Evolutionary conservation across 2,888 invertebrate species (phyloP), one percentile per base, ranked within the genome.

Genomic region (Melipona beecheii): DNA sequence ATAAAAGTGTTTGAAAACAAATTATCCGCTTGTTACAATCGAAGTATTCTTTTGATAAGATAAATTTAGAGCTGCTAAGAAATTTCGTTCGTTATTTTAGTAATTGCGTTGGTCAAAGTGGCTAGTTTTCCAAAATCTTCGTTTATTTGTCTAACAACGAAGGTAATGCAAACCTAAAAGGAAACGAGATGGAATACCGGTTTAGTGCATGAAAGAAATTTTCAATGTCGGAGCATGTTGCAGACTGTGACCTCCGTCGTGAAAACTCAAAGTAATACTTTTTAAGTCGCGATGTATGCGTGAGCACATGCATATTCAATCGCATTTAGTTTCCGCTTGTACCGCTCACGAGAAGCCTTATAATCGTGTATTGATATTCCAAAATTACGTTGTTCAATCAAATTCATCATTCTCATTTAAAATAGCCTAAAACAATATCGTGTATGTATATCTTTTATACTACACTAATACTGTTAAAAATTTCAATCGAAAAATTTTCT

Each of bases 191-290:
- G 56, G 50, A 56, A 68, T 78, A 83, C 83, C 60, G 74, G 74
- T 84, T 78, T 83, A 70, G 72, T 68, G 66, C 75, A 71, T 58
- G 31, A 68, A 68, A 75, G 56, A 84, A 71, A 66, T 52, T 83
- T 72, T 83, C 75, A 83, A 78, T 83, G 84, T 62, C 84, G 75
- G 56, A 68, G 43, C 71, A 56, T 77, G 83, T 78, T 77, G 77
- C 75, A 65, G 65, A 17, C 75, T 62, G 43, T 62, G 74, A 78
- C 78, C 83, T 83, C 71, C 74, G 21, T 72, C 65, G 70, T 77
- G 74, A 66, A 83, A 65, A 71, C 71, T 68, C 64, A 78, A 70
- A 75, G 71, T 52, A 77, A 71, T 77, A 65, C 62, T 74, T 78
- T 36, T 62, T 62, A 36, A 81, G 72, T 62, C 68, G 15, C 31